A percentile compares a stretch with the other conserved stretches of the same genome.
Conservation (phyloP, 2,113 vertebrate species). For the Cavia porcellus region DNA sequence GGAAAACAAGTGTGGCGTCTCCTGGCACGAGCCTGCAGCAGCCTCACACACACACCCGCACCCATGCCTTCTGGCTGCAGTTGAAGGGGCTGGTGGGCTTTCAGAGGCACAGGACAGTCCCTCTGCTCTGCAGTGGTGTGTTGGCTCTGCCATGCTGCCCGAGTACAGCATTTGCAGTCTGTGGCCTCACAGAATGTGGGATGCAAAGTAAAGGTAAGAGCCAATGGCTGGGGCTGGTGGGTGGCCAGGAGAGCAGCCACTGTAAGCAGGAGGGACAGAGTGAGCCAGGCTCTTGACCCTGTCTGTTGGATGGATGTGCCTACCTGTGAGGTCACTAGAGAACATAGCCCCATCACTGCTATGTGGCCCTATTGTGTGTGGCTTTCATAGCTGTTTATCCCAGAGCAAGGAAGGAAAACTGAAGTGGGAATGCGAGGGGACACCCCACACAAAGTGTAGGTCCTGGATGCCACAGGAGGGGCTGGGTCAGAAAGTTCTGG, state of each 20-base stretch:
- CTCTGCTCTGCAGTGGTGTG: background rate
- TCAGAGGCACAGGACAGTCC: background rate
- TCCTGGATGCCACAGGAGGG: background rate
- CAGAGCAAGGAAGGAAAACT: background rate
- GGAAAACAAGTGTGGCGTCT: slow-evolving; percentile 83
- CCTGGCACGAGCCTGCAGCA: background rate
- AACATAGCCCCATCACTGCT: background rate
- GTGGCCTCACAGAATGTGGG: background rate
- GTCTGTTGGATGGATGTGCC: background rate
- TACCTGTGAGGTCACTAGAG: background rate
- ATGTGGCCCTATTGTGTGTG: background rate
- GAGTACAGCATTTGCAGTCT: background rate
- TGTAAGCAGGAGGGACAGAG: background rate
- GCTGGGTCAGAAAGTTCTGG: background rate
- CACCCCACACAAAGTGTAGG: background rate
- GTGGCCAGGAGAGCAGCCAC: too few relatives aligned
- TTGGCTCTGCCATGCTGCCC: background rate
- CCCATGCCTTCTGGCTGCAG: background rate
- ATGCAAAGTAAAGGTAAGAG: slow-evolving; percentile 72
- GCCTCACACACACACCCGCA: background rate
- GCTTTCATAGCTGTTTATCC: background rate
- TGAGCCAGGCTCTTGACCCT: background rate
- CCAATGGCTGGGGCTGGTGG: background rate
- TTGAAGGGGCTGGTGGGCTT: slow-evolving; percentile 25
- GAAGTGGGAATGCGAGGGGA: too few relatives aligned